Evolutionary conservation across 2,888 invertebrate genomes (phyloP).

Genomic region (Amblyteles armatorius): DNA sequence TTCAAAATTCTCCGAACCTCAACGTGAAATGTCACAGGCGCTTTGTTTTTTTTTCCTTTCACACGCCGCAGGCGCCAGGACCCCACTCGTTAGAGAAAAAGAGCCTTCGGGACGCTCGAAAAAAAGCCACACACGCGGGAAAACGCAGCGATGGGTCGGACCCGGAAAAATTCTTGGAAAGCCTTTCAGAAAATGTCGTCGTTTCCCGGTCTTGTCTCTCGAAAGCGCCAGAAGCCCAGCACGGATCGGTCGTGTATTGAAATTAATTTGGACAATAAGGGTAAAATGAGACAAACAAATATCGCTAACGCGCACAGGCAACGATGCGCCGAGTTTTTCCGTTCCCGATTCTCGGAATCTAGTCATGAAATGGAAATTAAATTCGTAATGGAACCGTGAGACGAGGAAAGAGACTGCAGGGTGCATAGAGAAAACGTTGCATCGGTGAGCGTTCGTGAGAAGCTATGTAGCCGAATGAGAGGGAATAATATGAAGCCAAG

Average conservation of each 20-base stretch:
- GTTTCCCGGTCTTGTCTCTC: background rate
- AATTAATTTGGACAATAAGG: constrained; percentile 56
- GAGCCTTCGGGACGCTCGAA: background rate
- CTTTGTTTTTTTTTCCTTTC: constrained; percentile 8
- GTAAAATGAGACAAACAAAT: constrained; percentile 6
- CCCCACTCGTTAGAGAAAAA: constrained; percentile 9
- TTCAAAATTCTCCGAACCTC: constrained; percentile 6
- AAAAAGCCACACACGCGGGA: constrained; percentile 25
- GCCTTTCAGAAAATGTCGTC: constrained; percentile 1
- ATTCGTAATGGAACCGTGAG: constrained; percentile 43
- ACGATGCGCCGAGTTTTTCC: constrained; percentile 19
- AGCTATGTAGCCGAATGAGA: background rate
- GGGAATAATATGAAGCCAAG: constrained; percentile 27
- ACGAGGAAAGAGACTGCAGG: background rate
- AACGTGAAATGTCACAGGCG: background rate
- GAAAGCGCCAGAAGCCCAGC: constrained; percentile 4
- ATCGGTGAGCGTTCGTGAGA: constrained; percentile 23
- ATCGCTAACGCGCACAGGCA: constrained; percentile 8
- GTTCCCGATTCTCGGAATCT: constrained; percentile 49
- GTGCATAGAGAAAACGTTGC: constrained; percentile 2
- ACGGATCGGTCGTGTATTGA: constrained; percentile 31
- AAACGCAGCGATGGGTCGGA: constrained; percentile 22
- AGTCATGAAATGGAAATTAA: constrained; percentile 58
- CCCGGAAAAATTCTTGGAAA: constrained; percentile 49
- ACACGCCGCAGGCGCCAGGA: constrained; percentile 43